These are phyloP conservation scores for Plectus sambesii DNA, from an alignment of 1,140 invertebrate species.

Conservation along the genomic window DNA sequence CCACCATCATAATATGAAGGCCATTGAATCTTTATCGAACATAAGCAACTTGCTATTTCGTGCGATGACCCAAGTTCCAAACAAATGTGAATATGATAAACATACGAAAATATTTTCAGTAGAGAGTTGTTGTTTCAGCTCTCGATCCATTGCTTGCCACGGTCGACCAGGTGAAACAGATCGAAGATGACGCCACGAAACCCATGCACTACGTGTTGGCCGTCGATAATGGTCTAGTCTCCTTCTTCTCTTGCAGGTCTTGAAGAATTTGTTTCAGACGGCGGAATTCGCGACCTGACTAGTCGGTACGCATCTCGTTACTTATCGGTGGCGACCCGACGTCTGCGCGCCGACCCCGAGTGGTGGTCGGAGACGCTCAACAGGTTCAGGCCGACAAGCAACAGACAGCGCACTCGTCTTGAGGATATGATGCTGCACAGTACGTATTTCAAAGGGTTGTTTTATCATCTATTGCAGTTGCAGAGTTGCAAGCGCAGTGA, in stretches of 20 bases:
- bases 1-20: too few species aligned
- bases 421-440: too few species aligned
- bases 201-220: constrained; percentile 30
- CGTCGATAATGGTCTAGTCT: constrained; percentile 33
- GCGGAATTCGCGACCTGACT: too few species aligned
- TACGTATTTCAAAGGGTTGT: neutral
- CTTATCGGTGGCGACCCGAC: too few species aligned
- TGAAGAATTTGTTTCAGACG: constrained; percentile 18
- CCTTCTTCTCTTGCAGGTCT: neutral
- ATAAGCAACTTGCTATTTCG: too few species aligned
- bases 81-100: too few species aligned
- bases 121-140: constrained; percentile 12
- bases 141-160: constrained; percentile 13
- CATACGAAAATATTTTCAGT: too few species aligned
- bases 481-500: too few species aligned
- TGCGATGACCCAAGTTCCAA: constrained; percentile 3
- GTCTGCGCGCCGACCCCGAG: constrained; percentile 20
- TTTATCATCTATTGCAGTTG: constrained; percentile 15
- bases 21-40: too few species aligned
- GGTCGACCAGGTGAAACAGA: constrained; percentile 11
- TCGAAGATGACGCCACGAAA: constrained; percentile 3
- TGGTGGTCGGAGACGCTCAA: constrained; percentile 24
- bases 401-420: too few species aligned
- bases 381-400: too few species aligned
- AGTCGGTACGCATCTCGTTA: too few species aligned